Base-by-base conservation (phyloP, 2,797 vertebrate species). In the Trematomus bernacchii region DNA sequence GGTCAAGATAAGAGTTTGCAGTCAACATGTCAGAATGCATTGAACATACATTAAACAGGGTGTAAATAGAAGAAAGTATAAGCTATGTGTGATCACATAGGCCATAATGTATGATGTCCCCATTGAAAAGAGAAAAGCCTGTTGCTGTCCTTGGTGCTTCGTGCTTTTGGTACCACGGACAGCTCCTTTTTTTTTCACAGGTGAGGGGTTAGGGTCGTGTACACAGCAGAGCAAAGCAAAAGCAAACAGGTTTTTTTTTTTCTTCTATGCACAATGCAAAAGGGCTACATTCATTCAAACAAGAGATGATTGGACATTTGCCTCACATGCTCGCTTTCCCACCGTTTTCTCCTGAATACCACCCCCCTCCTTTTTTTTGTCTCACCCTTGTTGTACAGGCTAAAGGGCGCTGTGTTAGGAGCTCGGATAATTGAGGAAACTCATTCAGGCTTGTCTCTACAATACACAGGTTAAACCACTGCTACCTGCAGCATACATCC, bases 91-190 rank as follows among this genome's bases (percentile, higher is more conserved):
- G 77, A 19, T 52, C 9, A 1, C 42, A 47, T 51, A n/a, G 33
- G 33, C 33, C 33, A 37, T 37, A 33, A 19, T 0, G 50, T 2
- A 19, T 42, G 51, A 40, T 19, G 64, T 52, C 21, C 44, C 37
- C 42, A 4, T 0, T 72, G 67, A 50, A 77, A 50, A 16, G 58
- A 73, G 27, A 50, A 37, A 30, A 62, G 75, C 66, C 80, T 78
- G 84, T 44, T 65, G 84, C 84, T 87, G 90, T 87, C 85, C 87
- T 83, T 86, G 88, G 85, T 83, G 79, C 79, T 68, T 16, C 13
- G 53, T 73, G 63, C 4, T 52, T 13, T 82, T 76, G 85, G 93
- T 37, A 95, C 95, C 93, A 54, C 44, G 92, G 93, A 93, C 90
- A 94, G 91, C 83, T 90, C 89, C 84, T 44, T 50, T 13, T 0